Conservation (phyloP, 1,140 invertebrate species). For the Tetraneura akinire region DNA sequence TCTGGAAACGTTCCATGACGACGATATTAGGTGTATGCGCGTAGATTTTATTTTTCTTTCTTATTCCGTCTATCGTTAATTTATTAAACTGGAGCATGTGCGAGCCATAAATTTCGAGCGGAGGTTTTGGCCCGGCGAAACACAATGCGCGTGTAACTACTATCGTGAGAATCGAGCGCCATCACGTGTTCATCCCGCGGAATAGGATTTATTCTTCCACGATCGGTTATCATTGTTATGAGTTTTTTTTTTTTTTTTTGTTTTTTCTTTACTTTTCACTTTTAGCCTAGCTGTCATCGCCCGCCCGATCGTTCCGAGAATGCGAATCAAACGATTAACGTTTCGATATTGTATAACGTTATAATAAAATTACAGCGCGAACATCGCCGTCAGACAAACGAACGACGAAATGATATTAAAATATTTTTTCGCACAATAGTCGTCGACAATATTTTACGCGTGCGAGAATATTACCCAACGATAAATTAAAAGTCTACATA, state of each 20-base stretch:
- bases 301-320: constrained; percentile 33
- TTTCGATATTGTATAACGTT: not conserved
- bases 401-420: too few relatives aligned
- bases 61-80: constrained; percentile 6
- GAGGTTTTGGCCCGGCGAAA: not conserved
- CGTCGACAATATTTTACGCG: too few relatives aligned
- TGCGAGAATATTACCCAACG: too few relatives aligned
- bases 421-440: too few relatives aligned
- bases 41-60: not conserved
- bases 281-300: not conserved
- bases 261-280: not conserved
- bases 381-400: too few relatives aligned
- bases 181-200: not conserved
- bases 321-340: constrained; percentile 38
- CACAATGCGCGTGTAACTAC: not conserved
- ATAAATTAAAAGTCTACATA: too few relatives aligned
- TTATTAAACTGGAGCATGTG: constrained; percentile 33
- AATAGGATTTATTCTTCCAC: not conserved
- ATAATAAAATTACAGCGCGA: too few relatives aligned
- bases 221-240: too few relatives aligned
- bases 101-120: constrained; percentile 36
- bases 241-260: not conserved
- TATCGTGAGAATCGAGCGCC: constrained; percentile 36
- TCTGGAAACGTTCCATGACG: constrained; percentile 30
- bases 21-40: too few relatives aligned